Evolutionary conservation across 2,113 vertebrate genomes (phyloP).

Genomic region (Ophiodon elongatus): DNA sequence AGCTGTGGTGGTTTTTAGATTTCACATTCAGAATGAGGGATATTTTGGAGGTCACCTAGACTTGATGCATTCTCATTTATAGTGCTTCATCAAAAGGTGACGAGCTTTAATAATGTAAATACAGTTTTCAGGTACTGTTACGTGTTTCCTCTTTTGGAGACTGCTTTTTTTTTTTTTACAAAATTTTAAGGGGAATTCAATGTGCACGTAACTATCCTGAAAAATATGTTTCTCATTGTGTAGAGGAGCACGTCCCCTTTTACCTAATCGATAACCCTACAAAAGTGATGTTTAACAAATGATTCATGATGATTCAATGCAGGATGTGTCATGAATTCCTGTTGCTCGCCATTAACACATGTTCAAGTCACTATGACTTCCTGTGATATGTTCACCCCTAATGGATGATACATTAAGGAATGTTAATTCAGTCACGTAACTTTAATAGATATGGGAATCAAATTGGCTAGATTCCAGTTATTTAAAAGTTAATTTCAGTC

Average conservation of each 20-base stretch:
- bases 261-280: not conserved
- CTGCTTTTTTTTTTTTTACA: not conserved
- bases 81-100: not conserved
- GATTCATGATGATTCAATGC: not conserved
- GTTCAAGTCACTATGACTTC: not conserved
- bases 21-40: not conserved
- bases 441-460: not conserved
- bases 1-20: not conserved
- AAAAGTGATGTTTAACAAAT: not conserved
- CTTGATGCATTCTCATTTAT: not conserved
- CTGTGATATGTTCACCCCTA: not conserved
- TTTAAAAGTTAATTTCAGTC: not conserved
- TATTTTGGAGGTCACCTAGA: not conserved
- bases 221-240: not conserved
- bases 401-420: too few species aligned
- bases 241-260: not conserved
- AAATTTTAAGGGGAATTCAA: not conserved
- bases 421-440: not conserved
- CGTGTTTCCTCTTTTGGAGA: not conserved
- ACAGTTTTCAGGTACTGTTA: too few species aligned
- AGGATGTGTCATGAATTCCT: not conserved
- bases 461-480: not conserved
- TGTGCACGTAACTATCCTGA: not conserved
- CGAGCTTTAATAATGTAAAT: not conserved
- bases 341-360: not conserved